Evolutionary conservation across 2,888 invertebrate genomes (phyloP).

Genomic region (Leucophora obtusa): DNA sequence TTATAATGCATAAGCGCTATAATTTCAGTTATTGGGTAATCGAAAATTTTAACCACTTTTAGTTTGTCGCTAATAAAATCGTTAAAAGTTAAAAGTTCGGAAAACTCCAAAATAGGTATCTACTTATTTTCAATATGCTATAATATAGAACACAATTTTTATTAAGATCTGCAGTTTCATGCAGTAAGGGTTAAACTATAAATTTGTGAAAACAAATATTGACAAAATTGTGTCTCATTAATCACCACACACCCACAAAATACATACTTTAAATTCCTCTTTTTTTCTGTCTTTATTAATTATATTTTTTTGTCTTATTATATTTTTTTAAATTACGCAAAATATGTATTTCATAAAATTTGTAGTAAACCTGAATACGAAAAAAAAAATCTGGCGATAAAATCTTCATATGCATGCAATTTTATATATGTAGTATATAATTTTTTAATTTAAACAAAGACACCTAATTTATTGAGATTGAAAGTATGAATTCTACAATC

Average conservation of each 20-base stretch:
- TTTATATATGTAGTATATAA: not conserved
- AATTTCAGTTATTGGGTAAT: too few relatives aligned
- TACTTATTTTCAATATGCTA: too few relatives aligned
- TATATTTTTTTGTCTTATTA: slow-evolving; percentile 1
- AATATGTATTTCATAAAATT: slow-evolving; percentile 10
- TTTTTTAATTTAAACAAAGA: slow-evolving; percentile 12
- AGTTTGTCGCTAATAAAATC: too few relatives aligned
- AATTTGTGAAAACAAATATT: not conserved
- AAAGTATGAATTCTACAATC: slow-evolving; percentile 3
- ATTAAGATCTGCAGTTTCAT: too few relatives aligned
- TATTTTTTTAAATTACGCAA: slow-evolving; percentile 30
- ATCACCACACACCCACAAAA: slow-evolving; percentile 4
- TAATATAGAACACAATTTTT: too few relatives aligned
- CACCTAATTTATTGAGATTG: slow-evolving; percentile 23
- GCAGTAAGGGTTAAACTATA: too few relatives aligned
- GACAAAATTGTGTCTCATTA: not conserved
- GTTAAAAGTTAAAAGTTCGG: too few relatives aligned
- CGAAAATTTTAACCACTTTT: too few relatives aligned
- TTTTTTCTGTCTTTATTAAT: slow-evolving; percentile 17
- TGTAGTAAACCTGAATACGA: slow-evolving; percentile 14
- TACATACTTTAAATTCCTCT: slow-evolving; percentile 13
- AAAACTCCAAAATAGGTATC: too few relatives aligned
- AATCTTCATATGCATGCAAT: not conserved
- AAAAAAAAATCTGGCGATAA: slow-evolving; percentile 31
- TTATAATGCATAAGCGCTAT: too few relatives aligned